Evolutionary conservation across 1,140 invertebrate genomes (phyloP).

Genomic region (Cotesia vestalis): DNA sequence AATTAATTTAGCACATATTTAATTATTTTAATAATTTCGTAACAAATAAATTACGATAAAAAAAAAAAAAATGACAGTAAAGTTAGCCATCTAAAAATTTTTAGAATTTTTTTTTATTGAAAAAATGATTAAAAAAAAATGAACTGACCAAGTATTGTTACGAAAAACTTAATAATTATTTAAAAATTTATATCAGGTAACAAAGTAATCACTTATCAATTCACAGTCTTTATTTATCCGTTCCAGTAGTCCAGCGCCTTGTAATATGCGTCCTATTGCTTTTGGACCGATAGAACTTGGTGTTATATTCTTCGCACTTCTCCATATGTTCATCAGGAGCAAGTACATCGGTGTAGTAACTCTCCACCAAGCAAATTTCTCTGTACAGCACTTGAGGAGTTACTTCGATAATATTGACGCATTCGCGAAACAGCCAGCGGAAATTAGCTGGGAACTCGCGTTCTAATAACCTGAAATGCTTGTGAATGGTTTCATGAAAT

Average conservation of each 20-base stretch:
- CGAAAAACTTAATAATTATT: too few relatives aligned
- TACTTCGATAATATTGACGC: constrained; percentile 62
- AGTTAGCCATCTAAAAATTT: too few relatives aligned
- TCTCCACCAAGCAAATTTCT: constrained; percentile 58
- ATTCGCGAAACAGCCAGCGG: constrained; percentile 67
- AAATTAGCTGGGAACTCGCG: constrained; percentile 63
- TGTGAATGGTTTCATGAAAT: constrained; percentile 47
- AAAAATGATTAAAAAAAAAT: too few relatives aligned
- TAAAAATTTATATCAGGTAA: constrained; percentile 16
- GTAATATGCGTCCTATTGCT: constrained; percentile 11
- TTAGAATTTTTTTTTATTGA: too few relatives aligned
- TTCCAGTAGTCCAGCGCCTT: constrained; percentile 22
- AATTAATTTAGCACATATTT: too few relatives aligned
- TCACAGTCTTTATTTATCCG: neutral
- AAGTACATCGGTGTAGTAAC: constrained; percentile 45
- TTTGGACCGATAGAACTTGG: constrained; percentile 1
- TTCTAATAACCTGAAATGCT: constrained; percentile 57
- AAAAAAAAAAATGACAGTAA: too few relatives aligned
- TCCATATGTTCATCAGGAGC: neutral
- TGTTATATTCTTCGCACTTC: constrained; percentile 13
- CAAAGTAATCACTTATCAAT: neutral
- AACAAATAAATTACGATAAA: too few relatives aligned
- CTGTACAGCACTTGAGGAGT: constrained; percentile 61
- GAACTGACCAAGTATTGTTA: too few relatives aligned
- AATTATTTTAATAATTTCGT: too few relatives aligned